These are phyloP conservation scores for Cosmopolites sordidus DNA, from an alignment of 2,888 invertebrate genomes.

Conservation along the genomic window DNA sequence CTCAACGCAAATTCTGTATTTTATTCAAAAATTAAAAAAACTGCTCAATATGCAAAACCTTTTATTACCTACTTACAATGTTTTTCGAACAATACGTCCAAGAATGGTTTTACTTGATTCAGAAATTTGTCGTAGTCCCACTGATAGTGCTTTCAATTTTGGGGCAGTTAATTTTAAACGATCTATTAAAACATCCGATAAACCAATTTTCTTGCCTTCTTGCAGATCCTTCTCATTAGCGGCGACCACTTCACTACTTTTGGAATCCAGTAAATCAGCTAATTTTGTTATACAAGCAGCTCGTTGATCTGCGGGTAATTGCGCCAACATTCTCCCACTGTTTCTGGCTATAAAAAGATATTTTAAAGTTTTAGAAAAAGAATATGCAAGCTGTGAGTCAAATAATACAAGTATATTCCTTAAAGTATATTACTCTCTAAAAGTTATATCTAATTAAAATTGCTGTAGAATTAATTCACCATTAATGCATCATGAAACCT, in stretches of 20 bases:
- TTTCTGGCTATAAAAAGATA: constrained; percentile 72
- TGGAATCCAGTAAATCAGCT: constrained; percentile 80
- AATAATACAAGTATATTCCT: too few species aligned
- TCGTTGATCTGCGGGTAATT: constrained; percentile 72
- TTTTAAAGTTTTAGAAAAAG: too few species aligned
- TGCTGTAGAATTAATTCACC: too few species aligned
- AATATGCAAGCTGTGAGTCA: too few species aligned
- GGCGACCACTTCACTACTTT: constrained; percentile 77
- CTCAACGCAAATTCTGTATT: too few species aligned
- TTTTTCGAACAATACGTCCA: constrained; percentile 44
- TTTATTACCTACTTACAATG: constrained; percentile 32
- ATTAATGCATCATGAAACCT: too few species aligned
- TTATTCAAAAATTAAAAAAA: too few species aligned
- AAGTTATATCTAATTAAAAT: too few species aligned
- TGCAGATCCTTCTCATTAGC: constrained; percentile 86
- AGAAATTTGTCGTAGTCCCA: constrained; percentile 90
- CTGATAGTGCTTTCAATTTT: constrained; percentile 76
- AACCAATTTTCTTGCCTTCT: constrained; percentile 74
- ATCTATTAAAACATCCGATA: constrained; percentile 77
- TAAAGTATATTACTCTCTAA: too few species aligned
- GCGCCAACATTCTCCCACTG: constrained; percentile 80
- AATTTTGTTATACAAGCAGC: constrained; percentile 81
- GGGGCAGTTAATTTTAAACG: constrained; percentile 78
- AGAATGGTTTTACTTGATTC: constrained; percentile 69
- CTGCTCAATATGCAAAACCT: too few species aligned